These are phyloP conservation scores for Pangasius mekongensis DNA, from an alignment of 2,797 vertebrate species.

Conservation along the genomic window DNA sequence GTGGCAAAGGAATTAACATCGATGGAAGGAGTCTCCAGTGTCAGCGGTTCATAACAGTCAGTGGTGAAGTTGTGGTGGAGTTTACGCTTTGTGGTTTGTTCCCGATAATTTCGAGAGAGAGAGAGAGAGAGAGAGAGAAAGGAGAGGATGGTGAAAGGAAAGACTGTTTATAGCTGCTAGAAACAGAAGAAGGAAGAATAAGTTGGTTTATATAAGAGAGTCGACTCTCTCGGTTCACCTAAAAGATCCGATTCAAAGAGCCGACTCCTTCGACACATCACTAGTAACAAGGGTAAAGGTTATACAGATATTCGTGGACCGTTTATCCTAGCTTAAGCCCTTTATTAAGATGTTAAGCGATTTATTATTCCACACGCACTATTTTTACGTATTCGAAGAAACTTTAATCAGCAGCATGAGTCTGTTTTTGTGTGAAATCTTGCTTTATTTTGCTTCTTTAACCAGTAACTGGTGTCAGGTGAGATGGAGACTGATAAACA, in stretches of 20 bases:
- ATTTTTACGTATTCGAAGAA: background rate
- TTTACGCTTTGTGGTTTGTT: background rate
- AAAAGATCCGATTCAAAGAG: background rate
- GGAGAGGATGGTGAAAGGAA: background rate
- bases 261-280: background rate
- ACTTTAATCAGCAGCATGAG: background rate
- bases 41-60: background rate
- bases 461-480: background rate
- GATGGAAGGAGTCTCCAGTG: background rate
- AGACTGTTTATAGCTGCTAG: background rate
- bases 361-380: background rate
- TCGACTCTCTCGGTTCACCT: background rate
- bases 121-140: background rate
- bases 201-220: background rate
- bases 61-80: background rate
- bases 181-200: background rate
- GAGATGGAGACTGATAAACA: constrained; percentile 1
- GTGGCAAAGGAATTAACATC: background rate
- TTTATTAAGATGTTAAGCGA: background rate
- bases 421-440: background rate
- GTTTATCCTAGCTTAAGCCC: background rate
- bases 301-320: background rate
- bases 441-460: background rate
- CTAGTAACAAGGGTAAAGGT: background rate
- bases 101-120: background rate